Evolutionary conservation across 2,888 invertebrate genomes (phyloP).

Genomic region (Drosophila melanocephala): DNA sequence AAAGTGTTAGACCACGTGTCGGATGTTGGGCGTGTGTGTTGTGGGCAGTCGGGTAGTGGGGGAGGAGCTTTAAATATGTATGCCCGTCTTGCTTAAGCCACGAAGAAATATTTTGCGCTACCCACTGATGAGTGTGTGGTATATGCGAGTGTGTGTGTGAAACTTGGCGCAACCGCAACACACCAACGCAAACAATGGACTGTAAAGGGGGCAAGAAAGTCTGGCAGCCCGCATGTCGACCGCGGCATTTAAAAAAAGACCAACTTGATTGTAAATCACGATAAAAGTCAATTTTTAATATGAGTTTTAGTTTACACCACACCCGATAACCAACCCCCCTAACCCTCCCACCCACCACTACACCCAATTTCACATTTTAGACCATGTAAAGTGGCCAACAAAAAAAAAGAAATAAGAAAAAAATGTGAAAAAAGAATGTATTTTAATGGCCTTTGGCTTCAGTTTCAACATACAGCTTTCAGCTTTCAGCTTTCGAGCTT

Average conservation of each 20-base stretch:
- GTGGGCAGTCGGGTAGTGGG: not conserved
- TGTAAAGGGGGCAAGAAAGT: conserved; percentile 4
- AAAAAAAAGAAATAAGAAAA: conserved; percentile 24
- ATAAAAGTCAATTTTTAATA: conserved; percentile 83
- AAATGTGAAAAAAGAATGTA: conserved; percentile 45
- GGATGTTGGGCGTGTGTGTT: conserved; percentile 52
- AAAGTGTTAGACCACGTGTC: conserved; percentile 76
- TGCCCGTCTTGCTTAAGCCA: conserved; percentile 76
- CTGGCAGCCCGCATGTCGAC: conserved; percentile 74
- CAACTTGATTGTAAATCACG: conserved; percentile 82
- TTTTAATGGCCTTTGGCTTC: conserved; percentile 79
- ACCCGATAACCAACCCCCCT: not conserved
- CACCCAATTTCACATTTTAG: not conserved
- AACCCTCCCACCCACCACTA: not conserved
- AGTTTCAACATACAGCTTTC: conserved; percentile 37
- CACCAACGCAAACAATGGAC: conserved; percentile 55
- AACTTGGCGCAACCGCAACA: conserved; percentile 60
- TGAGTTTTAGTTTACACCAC: conserved; percentile 72
- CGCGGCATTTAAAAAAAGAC: conserved; percentile 79
- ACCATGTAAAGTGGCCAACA: conserved; percentile 52
- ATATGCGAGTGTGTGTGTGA: conserved; percentile 28
- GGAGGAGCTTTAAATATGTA: conserved; percentile 67
- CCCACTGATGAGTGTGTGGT: conserved; percentile 51
- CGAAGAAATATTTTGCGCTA: conserved; percentile 75
- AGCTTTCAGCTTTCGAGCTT: conserved; percentile 54